phyloP scores from a whole-genome alignment of 2,888 invertebrate species.

The Gasteruption jaculator region DNA sequence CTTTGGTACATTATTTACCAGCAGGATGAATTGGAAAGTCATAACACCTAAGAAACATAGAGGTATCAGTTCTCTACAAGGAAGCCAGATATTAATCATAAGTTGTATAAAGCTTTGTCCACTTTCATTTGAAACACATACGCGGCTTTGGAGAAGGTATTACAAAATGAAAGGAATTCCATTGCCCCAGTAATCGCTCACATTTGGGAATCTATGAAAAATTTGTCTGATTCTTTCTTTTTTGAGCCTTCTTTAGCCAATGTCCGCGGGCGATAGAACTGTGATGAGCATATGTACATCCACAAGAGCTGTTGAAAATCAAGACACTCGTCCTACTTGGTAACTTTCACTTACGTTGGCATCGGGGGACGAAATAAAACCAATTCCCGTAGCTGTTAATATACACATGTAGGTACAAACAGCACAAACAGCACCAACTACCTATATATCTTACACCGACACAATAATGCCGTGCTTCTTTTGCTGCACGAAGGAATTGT shows the following conservation, averaged over 20 bases:
- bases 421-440: neutral
- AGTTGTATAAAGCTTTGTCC: too few relatives aligned
- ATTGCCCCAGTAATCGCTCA: neutral
- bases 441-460: slow-evolving; percentile 3
- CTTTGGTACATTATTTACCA: too few relatives aligned
- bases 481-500: too few relatives aligned
- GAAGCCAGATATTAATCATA: too few relatives aligned
- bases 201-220: slow-evolving; percentile 20
- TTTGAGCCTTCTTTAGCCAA: too few relatives aligned
- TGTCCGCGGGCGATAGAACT: slow-evolving; percentile 18
- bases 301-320: slow-evolving; percentile 34
- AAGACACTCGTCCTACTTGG: slow-evolving; percentile 48
- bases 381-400: slow-evolving; percentile 6
- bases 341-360: slow-evolving; percentile 50
- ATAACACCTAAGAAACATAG: too few relatives aligned
- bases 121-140: too few relatives aligned
- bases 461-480: too few relatives aligned
- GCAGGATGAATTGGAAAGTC: too few relatives aligned
- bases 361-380: slow-evolving; percentile 44
- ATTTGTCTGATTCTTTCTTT: too few relatives aligned
- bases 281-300: slow-evolving; percentile 43
- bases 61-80: too few relatives aligned
- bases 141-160: slow-evolving; percentile 5
- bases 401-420: slow-evolving; percentile 3
- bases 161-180: slow-evolving; percentile 19